These are phyloP conservation scores for Takifugu rubripes DNA, from an alignment of 2,797 vertebrate species.

Conservation along the genomic window DNA sequence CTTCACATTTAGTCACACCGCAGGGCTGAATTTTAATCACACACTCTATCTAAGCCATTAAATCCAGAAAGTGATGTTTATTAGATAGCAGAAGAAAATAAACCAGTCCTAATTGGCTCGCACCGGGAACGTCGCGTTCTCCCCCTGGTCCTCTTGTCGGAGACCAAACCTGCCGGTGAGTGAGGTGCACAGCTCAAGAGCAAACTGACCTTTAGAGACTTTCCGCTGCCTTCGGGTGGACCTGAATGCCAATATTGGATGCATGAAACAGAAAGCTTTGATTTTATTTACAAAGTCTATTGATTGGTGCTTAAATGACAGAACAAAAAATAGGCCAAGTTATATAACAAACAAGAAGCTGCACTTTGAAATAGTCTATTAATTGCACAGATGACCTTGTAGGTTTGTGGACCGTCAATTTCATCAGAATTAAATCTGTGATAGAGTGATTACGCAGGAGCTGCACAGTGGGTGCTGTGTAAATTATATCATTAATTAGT, in stretches of 20 bases:
- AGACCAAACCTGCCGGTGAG: conserved; percentile 49
- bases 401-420: too few species aligned
- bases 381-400: conserved; percentile 40
- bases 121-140: conserved; percentile 24
- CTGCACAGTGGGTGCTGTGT: not conserved
- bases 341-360: conserved; percentile 35
- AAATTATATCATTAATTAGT: conserved; percentile 33
- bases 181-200: conserved; percentile 45
- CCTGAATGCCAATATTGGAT: conserved; percentile 19
- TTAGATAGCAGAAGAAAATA: conserved; percentile 70
- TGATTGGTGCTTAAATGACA: conserved; percentile 21
- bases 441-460: conserved; percentile 25
- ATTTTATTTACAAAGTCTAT: conserved; percentile 40
- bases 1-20: conserved; percentile 55
- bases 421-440: conserved; percentile 13
- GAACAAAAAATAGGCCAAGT: conserved; percentile 20
- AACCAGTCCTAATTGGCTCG: conserved; percentile 72
- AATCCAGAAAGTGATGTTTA: conserved; percentile 71
- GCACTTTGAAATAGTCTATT: conserved; percentile 22
- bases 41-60: conserved; percentile 69
- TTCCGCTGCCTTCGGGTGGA: conserved; percentile 15
- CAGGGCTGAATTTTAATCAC: conserved; percentile 64
- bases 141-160: conserved; percentile 40
- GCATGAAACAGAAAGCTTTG: not conserved
- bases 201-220: conserved; percentile 52